These are phyloP conservation scores for Danaus plexippus DNA, from an alignment of 1,140 invertebrate genomes.

Conservation along the genomic window DNA sequence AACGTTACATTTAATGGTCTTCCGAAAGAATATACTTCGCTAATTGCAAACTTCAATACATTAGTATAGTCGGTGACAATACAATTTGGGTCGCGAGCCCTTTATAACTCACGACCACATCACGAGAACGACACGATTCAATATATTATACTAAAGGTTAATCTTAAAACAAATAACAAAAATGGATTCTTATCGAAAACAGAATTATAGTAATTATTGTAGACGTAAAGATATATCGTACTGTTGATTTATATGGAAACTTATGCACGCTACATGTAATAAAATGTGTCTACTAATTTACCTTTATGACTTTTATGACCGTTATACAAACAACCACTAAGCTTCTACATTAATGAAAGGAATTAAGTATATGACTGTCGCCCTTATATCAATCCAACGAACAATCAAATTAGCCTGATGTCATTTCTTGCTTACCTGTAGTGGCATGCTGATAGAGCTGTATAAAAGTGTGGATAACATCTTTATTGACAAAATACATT, in stretches of 20 bases:
- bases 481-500: constrained; percentile 23
- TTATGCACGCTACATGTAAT: constrained; percentile 12
- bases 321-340: constrained; percentile 10
- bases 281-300: constrained; percentile 20
- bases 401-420: constrained; percentile 5
- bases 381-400: neutral
- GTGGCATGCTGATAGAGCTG: constrained; percentile 14
- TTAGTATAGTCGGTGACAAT: constrained; percentile 22
- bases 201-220: constrained; percentile 8
- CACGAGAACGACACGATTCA: too few relatives aligned
- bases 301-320: constrained; percentile 18
- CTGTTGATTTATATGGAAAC: constrained; percentile 15
- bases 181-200: constrained; percentile 2
- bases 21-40: constrained; percentile 11
- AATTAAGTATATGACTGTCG: constrained; percentile 5
- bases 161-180: too few relatives aligned
- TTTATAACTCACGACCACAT: too few relatives aligned
- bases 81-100: constrained; percentile 12
- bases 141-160: too few relatives aligned
- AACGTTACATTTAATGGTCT: constrained; percentile 6
- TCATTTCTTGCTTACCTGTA: constrained; percentile 2
- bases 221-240: constrained; percentile 3
- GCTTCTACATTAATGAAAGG: constrained; percentile 12
- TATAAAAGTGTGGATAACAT: constrained; percentile 22
- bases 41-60: constrained; percentile 28